phyloP scores from a whole-genome alignment of 2,113 vertebrate genomes.

The Dasyornis broadbenti region DNA sequence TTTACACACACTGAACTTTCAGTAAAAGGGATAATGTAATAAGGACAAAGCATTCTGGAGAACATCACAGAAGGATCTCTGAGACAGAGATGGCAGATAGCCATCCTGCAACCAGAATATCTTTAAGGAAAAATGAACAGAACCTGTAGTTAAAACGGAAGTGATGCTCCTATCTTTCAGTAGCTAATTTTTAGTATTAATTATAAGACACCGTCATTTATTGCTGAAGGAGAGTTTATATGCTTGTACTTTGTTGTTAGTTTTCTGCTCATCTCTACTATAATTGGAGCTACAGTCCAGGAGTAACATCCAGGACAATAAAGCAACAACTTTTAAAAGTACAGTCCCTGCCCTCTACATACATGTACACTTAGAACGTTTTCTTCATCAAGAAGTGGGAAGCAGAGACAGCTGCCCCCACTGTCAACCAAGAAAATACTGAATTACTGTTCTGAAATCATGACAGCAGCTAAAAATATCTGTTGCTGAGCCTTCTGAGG shows the following conservation, averaged over 20 bases:
- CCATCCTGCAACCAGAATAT: not conserved
- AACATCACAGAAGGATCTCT: not conserved
- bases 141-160: not conserved
- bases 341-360: not conserved
- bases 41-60: not conserved
- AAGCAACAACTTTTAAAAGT: not conserved
- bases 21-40: not conserved
- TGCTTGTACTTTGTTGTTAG: not conserved
- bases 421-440: not conserved
- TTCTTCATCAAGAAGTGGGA: not conserved
- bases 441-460: not conserved
- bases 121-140: not conserved
- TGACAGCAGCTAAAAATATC: not conserved
- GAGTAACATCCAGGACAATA: not conserved
- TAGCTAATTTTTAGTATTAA: not conserved
- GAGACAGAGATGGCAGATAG: not conserved
- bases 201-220: not conserved
- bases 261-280: not conserved
- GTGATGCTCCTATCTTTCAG: not conserved
- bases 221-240: not conserved
- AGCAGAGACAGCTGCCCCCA: not conserved
- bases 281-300: not conserved
- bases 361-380: fast-evolving
- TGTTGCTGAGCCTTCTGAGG: not conserved
- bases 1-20: not conserved